A percentile compares a stretch with the other conserved stretches of the same genome.
phyloP scores from a whole-genome alignment of 2,113 vertebrate genomes.

The Clarias gariepinus region DNA sequence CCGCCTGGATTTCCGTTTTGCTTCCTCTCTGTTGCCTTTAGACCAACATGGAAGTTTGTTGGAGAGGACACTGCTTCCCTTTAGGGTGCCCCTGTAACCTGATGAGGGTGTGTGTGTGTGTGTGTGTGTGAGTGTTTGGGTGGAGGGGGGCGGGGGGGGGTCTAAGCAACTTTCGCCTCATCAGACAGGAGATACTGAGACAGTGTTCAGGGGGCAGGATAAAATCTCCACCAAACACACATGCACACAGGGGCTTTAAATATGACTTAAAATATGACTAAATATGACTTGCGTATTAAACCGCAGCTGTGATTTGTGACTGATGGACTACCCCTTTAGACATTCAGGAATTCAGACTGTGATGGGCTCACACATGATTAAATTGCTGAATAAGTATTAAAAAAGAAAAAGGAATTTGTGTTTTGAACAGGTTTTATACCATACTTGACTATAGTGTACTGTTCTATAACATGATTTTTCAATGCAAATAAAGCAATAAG shows the following conservation, averaged over 20 bases:
- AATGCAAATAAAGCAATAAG: not conserved
- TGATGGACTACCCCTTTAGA: constrained; percentile 1
- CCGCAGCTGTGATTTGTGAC: constrained; percentile 21
- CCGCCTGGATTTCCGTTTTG: constrained; percentile 50
- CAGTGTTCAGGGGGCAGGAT: constrained; percentile 7
- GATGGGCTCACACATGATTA: not conserved
- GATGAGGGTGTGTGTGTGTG: constrained; percentile 32
- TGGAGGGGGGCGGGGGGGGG: not conserved
- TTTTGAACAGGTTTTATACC: not conserved
- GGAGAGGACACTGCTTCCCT: constrained; percentile 41
- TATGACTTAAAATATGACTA: constrained; percentile 43
- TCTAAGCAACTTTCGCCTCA: constrained; percentile 37
- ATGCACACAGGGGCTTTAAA: constrained; percentile 29
- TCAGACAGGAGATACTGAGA: constrained; percentile 33
- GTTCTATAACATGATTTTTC: not conserved
- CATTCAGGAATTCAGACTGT: not conserved
- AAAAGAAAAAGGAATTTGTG: not conserved
- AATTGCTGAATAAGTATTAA: not conserved
- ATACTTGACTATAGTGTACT: not conserved
- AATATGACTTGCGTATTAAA: constrained; percentile 25
- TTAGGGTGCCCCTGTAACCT: constrained; percentile 49
- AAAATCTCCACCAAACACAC: not conserved
- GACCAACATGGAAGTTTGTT: constrained; percentile 26
- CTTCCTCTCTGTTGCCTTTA: constrained; percentile 43
- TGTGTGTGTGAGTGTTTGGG: not conserved